Evolutionary conservation across 2,113 vertebrate species (phyloP), one percentile per base, ranked within the genome.

Genomic region (Leucopsar rothschildi): DNA sequence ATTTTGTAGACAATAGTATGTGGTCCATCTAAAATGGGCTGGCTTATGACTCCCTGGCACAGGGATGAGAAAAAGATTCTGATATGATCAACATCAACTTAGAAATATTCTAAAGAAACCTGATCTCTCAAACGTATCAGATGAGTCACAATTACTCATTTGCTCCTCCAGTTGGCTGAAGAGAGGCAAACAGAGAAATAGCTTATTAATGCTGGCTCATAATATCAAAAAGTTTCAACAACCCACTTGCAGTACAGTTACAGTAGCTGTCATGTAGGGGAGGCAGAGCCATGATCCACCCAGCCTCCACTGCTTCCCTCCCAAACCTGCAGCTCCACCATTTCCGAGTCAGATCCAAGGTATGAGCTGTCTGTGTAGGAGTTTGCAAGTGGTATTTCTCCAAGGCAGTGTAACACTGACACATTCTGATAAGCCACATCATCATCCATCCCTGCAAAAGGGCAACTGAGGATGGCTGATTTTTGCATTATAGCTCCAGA

Each of bases 91-190:
- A 49, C 42, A 81, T 9, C 27, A 68, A 16, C 10, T 52, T 71
- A 60, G 77, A 92, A 89, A 82, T 60, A 82, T n/a, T 78, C 44
- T 39, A 9, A 60, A 79, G 83, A 91, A 93, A 73, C 21, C 50
- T 39, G 25, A 77, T 82, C 7, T n/a, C 40, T 70, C 52, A 64
- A 64, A 82, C 78, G 35, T 20, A 93, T 61, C 56, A 56, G 40
- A 81, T 97, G 95, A 95, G 31, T 96, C 95, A 95, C 60, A 47
- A 40, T 91, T 95, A 88, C 72, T 97, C 88, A 96, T 80, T 80
- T 24, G 3, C 61, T 93, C 28, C 65, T 88, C 86, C 92, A 60
- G 39, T 11, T 90, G 50, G 4, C 3, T 92, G 68, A 42, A 55
- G 88, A 82, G 39, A 9, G 66, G 47, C 64, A 45, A 52, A 69